Evolutionary conservation across 2,888 invertebrate species (phyloP), one percentile per base, ranked within the genome.

Genomic region (Agriopis aurantiaria): DNA sequence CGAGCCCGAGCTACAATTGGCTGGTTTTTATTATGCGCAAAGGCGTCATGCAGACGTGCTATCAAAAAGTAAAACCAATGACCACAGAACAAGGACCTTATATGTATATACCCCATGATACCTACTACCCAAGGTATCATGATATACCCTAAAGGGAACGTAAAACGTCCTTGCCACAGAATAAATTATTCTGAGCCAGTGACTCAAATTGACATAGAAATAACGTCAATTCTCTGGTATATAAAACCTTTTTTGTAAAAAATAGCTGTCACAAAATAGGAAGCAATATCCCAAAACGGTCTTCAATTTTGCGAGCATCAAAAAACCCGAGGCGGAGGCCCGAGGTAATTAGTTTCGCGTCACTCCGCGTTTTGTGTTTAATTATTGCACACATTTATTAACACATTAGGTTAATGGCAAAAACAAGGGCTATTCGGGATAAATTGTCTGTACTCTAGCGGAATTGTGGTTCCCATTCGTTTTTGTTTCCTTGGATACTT

Each of bases 341-440:
- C 82, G 77, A 82, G 83, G 85, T 84, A 88, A 91, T 91, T 91
- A 91, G 90, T 90, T 86, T 75, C 74, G 78, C 81, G 86, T 88
- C 88, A 82, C 82, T 87, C 85, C 79, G 33, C 72, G 82, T 84
- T 85, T 86, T 85, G 84, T 85, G 90, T 91, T 91, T 92, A 91
- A 91, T 92, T 91, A 92, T 91, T 91, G 84, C 88, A 85, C 87
- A 84, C 91, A 91, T 92, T 91, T 91, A 91, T 92, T 90, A 89
- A 87, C 89, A 89, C 91, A 91, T 92, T 91, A 91, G 87, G 86
- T 84, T 90, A 91, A 92, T 87, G 85, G 87, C 89, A 91, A 90
- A 91, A 92, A 91, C 89, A 83, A 85, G 88, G 74, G 86, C 87
- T 85, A 88, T 91, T 91, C 85, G 82, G 88, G 84, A 90, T 91